Base-by-base conservation (phyloP, 2,888 invertebrate species). In the Mythimna lalbum region DNA sequence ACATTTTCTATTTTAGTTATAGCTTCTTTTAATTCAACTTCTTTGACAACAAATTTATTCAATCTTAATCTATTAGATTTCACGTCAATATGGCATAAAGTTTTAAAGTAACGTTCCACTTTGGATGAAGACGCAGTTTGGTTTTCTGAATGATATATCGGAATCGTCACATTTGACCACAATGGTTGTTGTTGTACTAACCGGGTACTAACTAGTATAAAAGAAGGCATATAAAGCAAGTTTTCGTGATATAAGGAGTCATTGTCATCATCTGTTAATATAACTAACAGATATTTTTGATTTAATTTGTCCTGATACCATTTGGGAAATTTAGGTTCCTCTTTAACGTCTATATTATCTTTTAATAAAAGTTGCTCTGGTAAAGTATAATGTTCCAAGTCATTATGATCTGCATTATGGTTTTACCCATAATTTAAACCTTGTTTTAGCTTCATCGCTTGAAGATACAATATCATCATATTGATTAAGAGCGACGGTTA, bases 21-120 rank as follows among this genome's bases (percentile, higher is more conserved):
- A 43, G 72, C 76, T 56, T 64, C 68, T 61, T 73, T 76, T 63
- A 76, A 47, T 72, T 76, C 62, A n/a, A 50, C 33, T 72, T 75
- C 68, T 61, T 72, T 72, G 55, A 36, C 55, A 14, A 75, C 50
- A 59, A 75, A 75, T 55, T 71, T 63, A 36, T 75, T 66, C 27
- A 74, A 65, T 66, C 63, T 70, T 43, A 67, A 67, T 75, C 74
- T 70, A 65, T 71, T 71, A 36, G 74, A 71, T 59, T 75, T 67
- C 21, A 63, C 71, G 17, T 62, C 63, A 57, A 75, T 71, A 55
- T 63, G 66, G 53, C 71, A 60, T 59, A 71, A 59, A 14, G 49
- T 66, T 66, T 75, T 70, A 63, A 66, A 53, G 4, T 53, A 53
- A 63, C 27, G 53, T 27, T 63, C 36, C 19, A 63, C 53, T 14